Evolutionary conservation across 2,797 vertebrate genomes (phyloP), one percentile per base, ranked within the genome.

Genomic region (Chaetophractus vellerosus): DNA sequence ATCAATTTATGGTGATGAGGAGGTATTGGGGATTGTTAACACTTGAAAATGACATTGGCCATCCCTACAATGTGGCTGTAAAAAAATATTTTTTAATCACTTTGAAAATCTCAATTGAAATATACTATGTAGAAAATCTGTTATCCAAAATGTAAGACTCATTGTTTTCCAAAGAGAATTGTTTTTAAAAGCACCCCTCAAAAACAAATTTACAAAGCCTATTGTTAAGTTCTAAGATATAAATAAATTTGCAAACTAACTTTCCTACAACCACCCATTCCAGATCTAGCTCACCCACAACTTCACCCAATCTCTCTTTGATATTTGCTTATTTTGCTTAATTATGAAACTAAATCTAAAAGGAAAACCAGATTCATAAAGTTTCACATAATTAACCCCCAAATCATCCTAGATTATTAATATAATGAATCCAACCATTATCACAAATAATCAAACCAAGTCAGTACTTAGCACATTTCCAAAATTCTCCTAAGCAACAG

Each of bases 131-230:
- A 91, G 64, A 38, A 64, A 84, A 94, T 50, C 59, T 90, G 31
- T 91, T 83, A 82, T 63, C 18, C 41, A 78, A 95, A 95, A 80
- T 95, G 36, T 87, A 74, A 84, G 36, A 84, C 33, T 91, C 55
- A 50, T 19, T 59, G 12, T 93, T 90, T 90, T 76, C 41, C 19
- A 50, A 87, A 89, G 18, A 92, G 24, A 81, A 64, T 55, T 55
- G 9, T 89, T 81, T 83, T 71, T 10, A 52, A 83, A 90, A 94
- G 50, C 9, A 66, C 6, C 12, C 24, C 28, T 36, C 52, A 18
- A 55, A 52, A 52, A 16, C 50, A 52, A 52, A 52, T 41, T n/a
- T 9, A 26, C 50, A 91, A 63, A 71, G 52, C n/a, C 0, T 5
- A n/a, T 0, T 4, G 11, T 84, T 78, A 81, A 88, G 26, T 61